Conservation (phyloP, 1,140 invertebrate species). For the Lepidotrigona ventralis region DNA sequence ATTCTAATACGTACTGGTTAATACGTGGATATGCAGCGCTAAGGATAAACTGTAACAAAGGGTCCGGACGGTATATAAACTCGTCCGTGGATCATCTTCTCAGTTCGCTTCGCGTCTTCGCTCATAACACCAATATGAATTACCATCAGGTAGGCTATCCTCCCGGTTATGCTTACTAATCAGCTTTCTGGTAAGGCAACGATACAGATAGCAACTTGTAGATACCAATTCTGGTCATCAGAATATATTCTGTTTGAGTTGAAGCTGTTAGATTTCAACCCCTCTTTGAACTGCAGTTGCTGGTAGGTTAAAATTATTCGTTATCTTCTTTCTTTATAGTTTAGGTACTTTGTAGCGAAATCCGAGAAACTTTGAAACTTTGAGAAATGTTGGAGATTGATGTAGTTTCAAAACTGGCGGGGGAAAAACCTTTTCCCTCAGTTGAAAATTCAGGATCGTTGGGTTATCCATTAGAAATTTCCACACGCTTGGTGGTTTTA, state of each 20-base stretch:
- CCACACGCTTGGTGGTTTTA: neutral
- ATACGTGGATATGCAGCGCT: slow-evolving; percentile 62
- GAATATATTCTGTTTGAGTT: neutral
- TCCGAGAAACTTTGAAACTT: neutral
- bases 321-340: neutral
- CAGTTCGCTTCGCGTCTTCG: slow-evolving; percentile 73
- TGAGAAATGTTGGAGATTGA: neutral
- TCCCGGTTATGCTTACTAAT: neutral
- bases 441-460: no score
- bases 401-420: neutral
- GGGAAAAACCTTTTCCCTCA: no score
- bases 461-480: neutral
- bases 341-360: no score
- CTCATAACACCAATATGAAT: slow-evolving; percentile 73
- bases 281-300: no score
- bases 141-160: slow-evolving; percentile 69
- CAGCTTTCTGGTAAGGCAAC: neutral
- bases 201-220: neutral
- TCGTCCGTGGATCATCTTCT: slow-evolving; percentile 68
- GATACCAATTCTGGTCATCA: neutral
- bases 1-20: slow-evolving; percentile 64
- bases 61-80: slow-evolving; percentile 75
- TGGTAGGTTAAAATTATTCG: neutral
- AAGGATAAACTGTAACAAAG: slow-evolving; percentile 78
- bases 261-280: neutral